Percentiles rank a stretch among this genome's conserved stretches.
Conservation (phyloP, 2,797 vertebrate species). For the Chelmon rostratus region DNA sequence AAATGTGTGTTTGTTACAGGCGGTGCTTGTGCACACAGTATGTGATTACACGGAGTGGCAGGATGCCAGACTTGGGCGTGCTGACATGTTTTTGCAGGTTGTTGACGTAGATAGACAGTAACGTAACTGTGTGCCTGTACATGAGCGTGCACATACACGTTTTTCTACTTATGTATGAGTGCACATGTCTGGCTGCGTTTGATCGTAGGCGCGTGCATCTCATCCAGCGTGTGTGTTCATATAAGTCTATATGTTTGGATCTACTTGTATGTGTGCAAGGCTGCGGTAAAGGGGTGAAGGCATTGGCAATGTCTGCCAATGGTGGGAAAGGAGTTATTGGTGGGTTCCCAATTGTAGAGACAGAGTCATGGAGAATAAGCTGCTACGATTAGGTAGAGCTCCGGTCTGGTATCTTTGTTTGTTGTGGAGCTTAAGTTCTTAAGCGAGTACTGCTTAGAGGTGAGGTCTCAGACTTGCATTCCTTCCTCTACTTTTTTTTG, state of each 20-base stretch:
- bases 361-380: slow-evolving; percentile 65
- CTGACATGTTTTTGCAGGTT: slow-evolving; percentile 12
- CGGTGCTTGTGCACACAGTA: neutral
- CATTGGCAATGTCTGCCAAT: slow-evolving; percentile 36
- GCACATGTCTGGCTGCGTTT: neutral
- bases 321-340: slow-evolving; percentile 72
- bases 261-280: slow-evolving; percentile 15
- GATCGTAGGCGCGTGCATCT: neutral
- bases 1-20: neutral
- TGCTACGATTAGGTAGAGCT: slow-evolving; percentile 63
- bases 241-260: neutral
- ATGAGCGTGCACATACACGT: neutral
- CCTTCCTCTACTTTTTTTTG: slow-evolving; percentile 33
- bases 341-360: slow-evolving; percentile 71
- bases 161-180: neutral
- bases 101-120: neutral
- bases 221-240: neutral
- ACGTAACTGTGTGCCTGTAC: neutral
- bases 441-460: slow-evolving; percentile 55
- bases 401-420: slow-evolving; percentile 64
- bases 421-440: slow-evolving; percentile 73
- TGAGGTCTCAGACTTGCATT: slow-evolving; percentile 55
- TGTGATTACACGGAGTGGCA: neutral
- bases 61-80: neutral
- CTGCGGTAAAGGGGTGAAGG: slow-evolving; percentile 28